phyloP scores from a whole-genome alignment of 2,888 invertebrate genomes.

The Ormyrus rosae region DNA sequence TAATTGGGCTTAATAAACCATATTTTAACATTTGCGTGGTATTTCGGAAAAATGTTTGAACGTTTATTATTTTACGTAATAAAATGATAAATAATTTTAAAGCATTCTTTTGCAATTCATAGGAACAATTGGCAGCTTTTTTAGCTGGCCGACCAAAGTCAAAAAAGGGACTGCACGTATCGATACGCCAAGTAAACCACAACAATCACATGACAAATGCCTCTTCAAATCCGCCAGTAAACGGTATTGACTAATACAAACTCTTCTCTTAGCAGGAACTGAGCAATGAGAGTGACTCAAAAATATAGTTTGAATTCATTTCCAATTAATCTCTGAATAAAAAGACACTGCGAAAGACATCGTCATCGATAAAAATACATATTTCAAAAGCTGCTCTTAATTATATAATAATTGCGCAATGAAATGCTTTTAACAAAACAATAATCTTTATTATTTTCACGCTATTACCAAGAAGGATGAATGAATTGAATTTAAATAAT shows the following conservation, averaged over 20 bases:
- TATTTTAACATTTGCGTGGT: background rate
- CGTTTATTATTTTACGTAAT: too few relatives aligned
- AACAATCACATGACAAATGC: constrained; percentile 67
- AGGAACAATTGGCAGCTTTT: constrained; percentile 83
- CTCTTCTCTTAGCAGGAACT: background rate
- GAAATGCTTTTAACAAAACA: background rate
- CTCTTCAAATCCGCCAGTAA: constrained; percentile 62
- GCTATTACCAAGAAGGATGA: constrained; percentile 1
- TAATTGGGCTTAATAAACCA: background rate
- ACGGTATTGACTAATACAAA: constrained; percentile 68
- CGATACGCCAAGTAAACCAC: constrained; percentile 75
- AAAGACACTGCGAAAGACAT: background rate
- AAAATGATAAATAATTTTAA: too few relatives aligned
- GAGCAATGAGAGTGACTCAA: background rate
- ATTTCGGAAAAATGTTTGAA: too few relatives aligned
- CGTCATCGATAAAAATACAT: background rate
- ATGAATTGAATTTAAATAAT: constrained; percentile 12
- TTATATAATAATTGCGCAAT: background rate
- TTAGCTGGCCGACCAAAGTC: constrained; percentile 82
- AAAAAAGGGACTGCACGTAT: constrained; percentile 68
- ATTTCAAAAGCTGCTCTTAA: background rate
- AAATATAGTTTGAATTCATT: constrained; percentile 1
- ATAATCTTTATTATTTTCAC: background rate
- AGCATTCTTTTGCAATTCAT: constrained; percentile 50
- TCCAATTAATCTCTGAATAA: background rate